Conservation (phyloP, 1,140 invertebrate species). For the Temnothorax curvispinosus region DNA sequence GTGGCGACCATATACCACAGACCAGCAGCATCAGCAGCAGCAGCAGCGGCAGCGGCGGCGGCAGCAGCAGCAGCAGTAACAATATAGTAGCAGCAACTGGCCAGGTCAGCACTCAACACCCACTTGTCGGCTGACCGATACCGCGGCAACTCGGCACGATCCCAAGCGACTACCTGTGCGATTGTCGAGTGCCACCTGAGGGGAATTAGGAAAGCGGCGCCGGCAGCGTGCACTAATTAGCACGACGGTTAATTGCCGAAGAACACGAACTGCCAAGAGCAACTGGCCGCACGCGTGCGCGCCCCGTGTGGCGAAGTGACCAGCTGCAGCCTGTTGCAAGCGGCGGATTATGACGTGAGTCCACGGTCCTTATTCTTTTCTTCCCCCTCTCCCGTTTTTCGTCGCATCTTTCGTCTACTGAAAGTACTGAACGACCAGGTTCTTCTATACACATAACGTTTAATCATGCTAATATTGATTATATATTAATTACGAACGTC, state of each 20-base stretch:
- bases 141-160: background rate
- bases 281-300: conserved; percentile 27
- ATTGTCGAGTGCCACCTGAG: background rate
- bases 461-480: background rate
- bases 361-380: background rate
- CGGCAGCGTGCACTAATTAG: conserved; percentile 14
- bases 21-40: conserved; percentile 9
- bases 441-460: background rate
- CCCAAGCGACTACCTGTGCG: conserved; percentile 11
- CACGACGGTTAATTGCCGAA: conserved; percentile 37
- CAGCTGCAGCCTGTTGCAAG: conserved; percentile 43
- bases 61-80: background rate
- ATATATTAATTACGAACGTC: background rate
- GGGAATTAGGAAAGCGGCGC: background rate
- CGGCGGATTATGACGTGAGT: conserved; percentile 45
- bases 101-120: conserved; percentile 55
- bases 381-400: background rate
- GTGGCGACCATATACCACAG: conserved; percentile 38
- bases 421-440: background rate
- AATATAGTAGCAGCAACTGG: conserved; percentile 5
- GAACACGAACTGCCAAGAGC: conserved; percentile 6
- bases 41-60: background rate
- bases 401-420: background rate
- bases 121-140: conserved; percentile 64
- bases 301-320: background rate